Conservation (phyloP, 2,797 vertebrate species). For the Poeciliopsis presidionis region DNA sequence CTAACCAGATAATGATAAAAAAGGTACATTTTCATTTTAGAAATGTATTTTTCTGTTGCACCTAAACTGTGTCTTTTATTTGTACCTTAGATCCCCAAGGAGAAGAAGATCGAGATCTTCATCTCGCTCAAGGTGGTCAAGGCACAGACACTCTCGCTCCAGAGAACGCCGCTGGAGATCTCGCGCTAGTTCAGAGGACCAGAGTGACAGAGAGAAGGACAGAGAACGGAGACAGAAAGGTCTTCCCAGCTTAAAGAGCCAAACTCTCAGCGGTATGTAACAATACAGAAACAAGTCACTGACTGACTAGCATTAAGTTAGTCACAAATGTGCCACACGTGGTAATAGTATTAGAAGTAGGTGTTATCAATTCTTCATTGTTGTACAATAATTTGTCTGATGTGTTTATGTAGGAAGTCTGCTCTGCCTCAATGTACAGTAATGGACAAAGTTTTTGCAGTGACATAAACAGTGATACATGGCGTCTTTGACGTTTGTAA, state of each 20-base stretch:
- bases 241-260: conserved; percentile 87
- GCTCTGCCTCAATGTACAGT: neutral
- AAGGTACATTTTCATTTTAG: too few species aligned
- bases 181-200: conserved; percentile 86
- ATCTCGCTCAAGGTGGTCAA: conserved; percentile 86
- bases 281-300: neutral
- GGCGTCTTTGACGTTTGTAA: neutral
- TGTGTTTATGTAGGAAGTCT: neutral
- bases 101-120: conserved; percentile 89
- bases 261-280: conserved; percentile 89
- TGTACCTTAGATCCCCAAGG: conserved; percentile 87
- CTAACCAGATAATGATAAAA: neutral
- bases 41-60: neutral
- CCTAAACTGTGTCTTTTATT: neutral
- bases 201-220: conserved; percentile 87
- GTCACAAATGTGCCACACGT: neutral
- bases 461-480: neutral
- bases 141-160: conserved; percentile 87
- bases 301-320: conserved; percentile 4
- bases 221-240: conserved; percentile 91
- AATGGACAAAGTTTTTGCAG: neutral
- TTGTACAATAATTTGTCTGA: neutral
- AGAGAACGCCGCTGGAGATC: conserved; percentile 87
- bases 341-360: neutral
- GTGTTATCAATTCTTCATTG: neutral